A percentile compares a stretch with the other conserved stretches of the same genome.
phyloP scores from a whole-genome alignment of 1,140 invertebrate genomes.

The Cherax quadricarinatus region DNA sequence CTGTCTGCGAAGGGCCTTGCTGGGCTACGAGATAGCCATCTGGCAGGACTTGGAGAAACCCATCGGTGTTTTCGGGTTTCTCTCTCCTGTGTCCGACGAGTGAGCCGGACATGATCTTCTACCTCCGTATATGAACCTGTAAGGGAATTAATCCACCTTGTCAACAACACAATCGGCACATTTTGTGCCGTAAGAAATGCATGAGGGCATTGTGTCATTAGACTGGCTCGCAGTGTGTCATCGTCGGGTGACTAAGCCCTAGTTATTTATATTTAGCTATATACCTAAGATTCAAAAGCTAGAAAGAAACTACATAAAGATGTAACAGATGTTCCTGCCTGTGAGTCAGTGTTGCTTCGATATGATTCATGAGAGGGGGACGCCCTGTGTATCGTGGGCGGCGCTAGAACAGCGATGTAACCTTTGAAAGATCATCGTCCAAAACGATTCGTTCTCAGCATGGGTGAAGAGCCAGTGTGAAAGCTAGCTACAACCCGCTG shows the following conservation, averaged over 20 bases:
- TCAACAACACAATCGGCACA: not conserved
- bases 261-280: not conserved
- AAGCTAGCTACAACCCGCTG: constrained; percentile 16
- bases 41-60: constrained; percentile 54
- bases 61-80: constrained; percentile 49
- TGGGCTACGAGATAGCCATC: constrained; percentile 59
- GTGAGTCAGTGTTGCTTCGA: constrained; percentile 45
- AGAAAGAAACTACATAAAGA: not conserved
- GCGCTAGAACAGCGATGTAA: constrained; percentile 40
- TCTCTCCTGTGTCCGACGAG: constrained; percentile 32
- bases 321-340: constrained; percentile 9
- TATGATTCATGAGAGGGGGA: constrained; percentile 45
- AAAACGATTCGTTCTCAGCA: constrained; percentile 33
- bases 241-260: not conserved
- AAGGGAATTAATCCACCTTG: constrained; percentile 50
- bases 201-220: constrained; percentile 21
- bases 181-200: constrained; percentile 1
- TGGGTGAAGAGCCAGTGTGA: constrained; percentile 18
- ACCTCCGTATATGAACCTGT: constrained; percentile 57
- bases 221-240: not conserved
- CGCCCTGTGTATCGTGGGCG: not conserved
- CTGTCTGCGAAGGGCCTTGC: constrained; percentile 40
- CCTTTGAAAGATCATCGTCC: constrained; percentile 28
- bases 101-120: constrained; percentile 45
- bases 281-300: not conserved